Evolutionary conservation across 2,797 vertebrate species (phyloP).

Genomic region (Macropus fuliginosus): DNA sequence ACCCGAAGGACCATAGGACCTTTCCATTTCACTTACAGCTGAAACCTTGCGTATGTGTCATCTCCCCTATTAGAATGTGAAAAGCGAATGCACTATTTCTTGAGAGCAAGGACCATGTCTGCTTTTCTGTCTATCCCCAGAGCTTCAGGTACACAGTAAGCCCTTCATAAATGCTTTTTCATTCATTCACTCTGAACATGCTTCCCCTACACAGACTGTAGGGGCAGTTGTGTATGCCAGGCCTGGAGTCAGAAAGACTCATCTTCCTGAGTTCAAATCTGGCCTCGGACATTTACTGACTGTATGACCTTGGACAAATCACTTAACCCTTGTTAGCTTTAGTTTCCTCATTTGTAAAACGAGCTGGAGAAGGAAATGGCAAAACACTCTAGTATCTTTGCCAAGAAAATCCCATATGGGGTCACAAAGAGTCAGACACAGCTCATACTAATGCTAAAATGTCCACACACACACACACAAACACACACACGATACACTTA

Average conservation of each 20-base stretch:
- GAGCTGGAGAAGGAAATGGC: background rate
- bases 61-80: background rate
- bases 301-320: background rate
- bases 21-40: background rate
- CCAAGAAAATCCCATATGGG: background rate
- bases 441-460: background rate
- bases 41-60: background rate
- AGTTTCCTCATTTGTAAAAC: background rate
- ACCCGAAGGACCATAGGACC: background rate
- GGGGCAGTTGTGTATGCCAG: too few species aligned
- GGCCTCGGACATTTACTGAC: background rate
- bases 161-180: background rate
- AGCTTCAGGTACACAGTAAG: background rate
- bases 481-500: too few species aligned
- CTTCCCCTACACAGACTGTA: background rate
- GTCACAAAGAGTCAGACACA: background rate
- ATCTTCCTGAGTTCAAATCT: background rate
- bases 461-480: background rate
- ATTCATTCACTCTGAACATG: background rate
- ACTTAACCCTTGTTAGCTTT: background rate
- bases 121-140: background rate
- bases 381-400: background rate
- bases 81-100: background rate
- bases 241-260: background rate
- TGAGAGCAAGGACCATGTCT: background rate